Conservation (phyloP, 2,888 invertebrate genomes). For the Zhengitettix transpicula region DNA sequence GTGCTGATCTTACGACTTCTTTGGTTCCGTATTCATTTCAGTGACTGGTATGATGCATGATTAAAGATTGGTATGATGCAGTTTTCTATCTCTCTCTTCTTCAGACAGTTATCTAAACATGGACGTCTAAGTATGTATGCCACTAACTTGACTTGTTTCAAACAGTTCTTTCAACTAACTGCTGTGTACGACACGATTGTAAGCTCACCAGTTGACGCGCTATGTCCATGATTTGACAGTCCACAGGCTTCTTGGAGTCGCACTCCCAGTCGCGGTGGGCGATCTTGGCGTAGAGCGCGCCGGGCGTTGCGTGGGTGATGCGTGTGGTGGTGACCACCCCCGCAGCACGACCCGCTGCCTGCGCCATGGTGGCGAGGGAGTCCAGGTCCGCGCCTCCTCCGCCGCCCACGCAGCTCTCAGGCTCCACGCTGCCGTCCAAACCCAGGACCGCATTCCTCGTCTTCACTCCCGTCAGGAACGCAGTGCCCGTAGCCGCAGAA, state of each 20-base stretch:
- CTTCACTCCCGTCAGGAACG: conserved; percentile 45
- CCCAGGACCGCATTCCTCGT: conserved; percentile 24
- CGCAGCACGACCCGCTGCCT: conserved; percentile 36
- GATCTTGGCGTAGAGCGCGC: conserved; percentile 36
- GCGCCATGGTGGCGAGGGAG: conserved; percentile 39
- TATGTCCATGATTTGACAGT: conserved; percentile 29
- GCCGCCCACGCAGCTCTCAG: conserved; percentile 23
- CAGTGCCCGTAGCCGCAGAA: conserved; percentile 52
- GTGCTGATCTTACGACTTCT: too few relatives aligned
- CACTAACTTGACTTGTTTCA: too few relatives aligned
- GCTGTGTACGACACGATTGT: too few relatives aligned
- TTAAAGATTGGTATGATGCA: too few relatives aligned
- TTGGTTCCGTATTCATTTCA: too few relatives aligned
- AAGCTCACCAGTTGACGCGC: conserved; percentile 33
- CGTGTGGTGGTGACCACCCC: conserved; percentile 49
- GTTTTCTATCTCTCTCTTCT: too few relatives aligned
- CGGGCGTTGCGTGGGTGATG: conserved; percentile 47
- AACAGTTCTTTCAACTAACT: too few relatives aligned
- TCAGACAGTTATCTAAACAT: too few relatives aligned
- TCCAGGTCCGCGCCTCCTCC: conserved; percentile 24
- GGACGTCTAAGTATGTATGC: too few relatives aligned
- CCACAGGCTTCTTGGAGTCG: conserved; percentile 22
- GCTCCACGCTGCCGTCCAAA: conserved; percentile 27
- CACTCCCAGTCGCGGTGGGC: conserved; percentile 43
- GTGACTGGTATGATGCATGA: too few relatives aligned